Evolutionary conservation across 2,797 vertebrate species (phyloP).

Genomic region (Chromis chromis): DNA sequence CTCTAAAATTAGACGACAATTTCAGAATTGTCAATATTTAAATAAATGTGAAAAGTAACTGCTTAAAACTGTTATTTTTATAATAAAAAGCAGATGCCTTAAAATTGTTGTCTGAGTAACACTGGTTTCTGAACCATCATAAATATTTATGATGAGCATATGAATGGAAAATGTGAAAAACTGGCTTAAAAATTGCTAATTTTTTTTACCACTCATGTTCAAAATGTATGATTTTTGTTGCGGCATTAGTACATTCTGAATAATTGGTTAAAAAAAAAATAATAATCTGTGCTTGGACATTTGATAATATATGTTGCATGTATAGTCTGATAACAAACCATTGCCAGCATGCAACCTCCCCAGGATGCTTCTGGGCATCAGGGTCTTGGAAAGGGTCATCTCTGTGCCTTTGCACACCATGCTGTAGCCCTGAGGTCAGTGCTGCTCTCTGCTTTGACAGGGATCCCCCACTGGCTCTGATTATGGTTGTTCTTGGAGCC

Average conservation of each 20-base stretch:
- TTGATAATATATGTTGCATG: not conserved
- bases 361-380: constrained; percentile 2
- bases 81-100: too few relatives aligned
- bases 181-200: not conserved
- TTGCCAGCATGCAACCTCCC: constrained; percentile 10
- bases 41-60: not conserved
- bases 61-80: too few relatives aligned
- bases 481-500: constrained; percentile 14
- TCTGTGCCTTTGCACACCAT: constrained; percentile 39
- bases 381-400: constrained; percentile 37
- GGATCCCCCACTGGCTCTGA: constrained; percentile 26
- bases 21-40: not conserved
- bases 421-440: constrained; percentile 48
- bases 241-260: not conserved
- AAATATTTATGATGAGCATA: not conserved
- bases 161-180: not conserved
- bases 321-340: not conserved
- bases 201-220: not conserved
- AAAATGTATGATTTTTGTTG: constrained; percentile 1
- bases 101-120: not conserved
- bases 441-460: constrained; percentile 34
- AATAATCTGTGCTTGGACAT: constrained; percentile 6
- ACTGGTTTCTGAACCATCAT: not conserved
- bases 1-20: not conserved
- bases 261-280: constrained; percentile 3